Evolutionary conservation across 2,797 vertebrate genomes (phyloP).

Genomic region (Eutrigla gurnardus): DNA sequence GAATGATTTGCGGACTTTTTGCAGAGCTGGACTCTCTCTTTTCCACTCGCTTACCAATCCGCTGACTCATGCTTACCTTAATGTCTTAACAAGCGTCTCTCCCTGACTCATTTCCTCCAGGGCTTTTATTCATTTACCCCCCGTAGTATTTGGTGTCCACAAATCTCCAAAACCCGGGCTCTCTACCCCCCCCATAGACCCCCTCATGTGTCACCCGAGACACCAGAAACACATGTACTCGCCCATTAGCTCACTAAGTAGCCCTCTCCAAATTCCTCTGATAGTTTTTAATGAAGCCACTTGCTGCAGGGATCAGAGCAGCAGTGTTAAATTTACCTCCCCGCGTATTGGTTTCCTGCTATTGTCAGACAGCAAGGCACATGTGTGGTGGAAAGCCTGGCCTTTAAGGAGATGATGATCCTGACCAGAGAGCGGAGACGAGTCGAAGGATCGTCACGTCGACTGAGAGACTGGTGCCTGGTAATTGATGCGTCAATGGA

Average conservation of each 20-base stretch:
- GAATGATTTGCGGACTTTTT: constrained; percentile 52
- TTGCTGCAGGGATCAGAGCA: constrained; percentile 58
- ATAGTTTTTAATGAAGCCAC: constrained; percentile 68
- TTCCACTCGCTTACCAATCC: constrained; percentile 66
- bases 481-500: constrained; percentile 47
- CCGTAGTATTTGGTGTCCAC: constrained; percentile 60
- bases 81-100: constrained; percentile 51
- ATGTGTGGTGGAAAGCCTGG: constrained; percentile 28
- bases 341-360: constrained; percentile 37
- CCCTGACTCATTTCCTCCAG: constrained; percentile 62
- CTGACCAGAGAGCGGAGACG: constrained; percentile 57
- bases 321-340: constrained; percentile 69
- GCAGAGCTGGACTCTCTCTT: constrained; percentile 40
- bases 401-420: constrained; percentile 22
- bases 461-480: constrained; percentile 46
- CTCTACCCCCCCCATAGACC: constrained; percentile 39
- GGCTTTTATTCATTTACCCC: constrained; percentile 41
- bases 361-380: constrained; percentile 57
- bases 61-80: constrained; percentile 54
- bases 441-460: constrained; percentile 62
- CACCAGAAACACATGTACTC: constrained; percentile 50
- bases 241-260: constrained; percentile 64
- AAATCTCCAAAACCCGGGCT: constrained; percentile 45
- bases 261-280: constrained; percentile 62
- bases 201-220: constrained; percentile 58